Conservation (phyloP, 2,797 vertebrate species). For the Staurois parvus region DNA sequence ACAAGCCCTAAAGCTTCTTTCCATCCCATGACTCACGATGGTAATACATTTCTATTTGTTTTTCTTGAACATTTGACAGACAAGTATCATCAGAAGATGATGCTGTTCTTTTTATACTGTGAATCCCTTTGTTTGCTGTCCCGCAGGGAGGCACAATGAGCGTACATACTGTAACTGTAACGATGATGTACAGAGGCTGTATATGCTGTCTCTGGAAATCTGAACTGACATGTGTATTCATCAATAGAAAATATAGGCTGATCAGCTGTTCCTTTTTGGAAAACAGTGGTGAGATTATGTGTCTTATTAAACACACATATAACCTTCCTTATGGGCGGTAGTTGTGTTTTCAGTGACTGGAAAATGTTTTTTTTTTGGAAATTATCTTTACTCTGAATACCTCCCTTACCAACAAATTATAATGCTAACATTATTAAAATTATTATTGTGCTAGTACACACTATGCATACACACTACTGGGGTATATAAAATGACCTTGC, state of each 20-base stretch:
- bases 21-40: constrained; percentile 5
- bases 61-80: constrained; percentile 20
- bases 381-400: too few relatives aligned
- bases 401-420: too few relatives aligned
- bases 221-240: constrained; percentile 40
- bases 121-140: neutral
- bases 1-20: neutral
- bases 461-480: too few relatives aligned
- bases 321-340: too few relatives aligned
- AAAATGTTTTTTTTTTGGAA: too few relatives aligned
- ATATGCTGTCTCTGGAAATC: constrained; percentile 18
- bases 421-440: too few relatives aligned
- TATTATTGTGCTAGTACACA: too few relatives aligned
- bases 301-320: neutral
- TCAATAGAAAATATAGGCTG: constrained; percentile 18
- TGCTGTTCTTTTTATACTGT: constrained; percentile 25
- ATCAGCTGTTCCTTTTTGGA: neutral
- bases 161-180: constrained; percentile 1
- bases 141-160: constrained; percentile 21
- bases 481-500: too few relatives aligned
- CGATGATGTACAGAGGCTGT: constrained; percentile 13
- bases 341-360: too few relatives aligned
- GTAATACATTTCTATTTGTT: constrained; percentile 24
- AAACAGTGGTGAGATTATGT: neutral
- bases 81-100: constrained; percentile 11